Base-by-base conservation (phyloP, 1,140 invertebrate species). In the Zaprionus capensis region DNA sequence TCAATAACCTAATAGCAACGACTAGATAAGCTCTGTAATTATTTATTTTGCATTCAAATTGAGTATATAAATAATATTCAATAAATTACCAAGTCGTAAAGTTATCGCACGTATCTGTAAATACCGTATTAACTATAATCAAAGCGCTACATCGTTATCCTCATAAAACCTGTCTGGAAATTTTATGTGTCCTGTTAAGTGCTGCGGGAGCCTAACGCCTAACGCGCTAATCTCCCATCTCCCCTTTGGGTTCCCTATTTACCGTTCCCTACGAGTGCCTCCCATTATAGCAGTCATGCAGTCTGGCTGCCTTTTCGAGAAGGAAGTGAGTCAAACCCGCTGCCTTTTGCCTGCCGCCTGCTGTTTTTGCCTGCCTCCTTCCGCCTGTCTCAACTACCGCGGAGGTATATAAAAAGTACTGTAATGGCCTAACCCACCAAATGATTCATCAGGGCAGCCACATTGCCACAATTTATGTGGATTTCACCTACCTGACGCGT, bases 361-460 rank as follows among this genome's bases (percentile, higher is more conserved):
- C 51, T 9, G 46, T 20, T 34, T 34, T 34, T 34, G 4, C 34
- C 14, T 53, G 26, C 46, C 55, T 11, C 6, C 55, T 44, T 7
- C 26, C n/a, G 36, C 41, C 61, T 24, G 61, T 22, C 26, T 9
- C n/a, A 49, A 61, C 58, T 59, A 15, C 62, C 53, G 12, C 20
- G 15, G 15, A n/a, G 41, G 41, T n/a, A 44, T 44, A 44, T 17
- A 44, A 44, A 61, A 34, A 61, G 53, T 26, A 53, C 57, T 57
- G 17, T 26, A 17, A 44, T 63, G 71, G 44, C 82, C 81, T 84
- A 84, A 81, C 82, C 78, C 64, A 82, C 80, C 71, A 82, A 79
- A 82, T 82, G 81, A 82, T 79, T 82, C 80, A 82, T 82, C 81
- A 82, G 75, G 66, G 56, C 77, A 63, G 41, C 58, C 68, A 55